phyloP scores from a whole-genome alignment of 2,797 vertebrate genomes.

The Gymnothorax javanicus region DNA sequence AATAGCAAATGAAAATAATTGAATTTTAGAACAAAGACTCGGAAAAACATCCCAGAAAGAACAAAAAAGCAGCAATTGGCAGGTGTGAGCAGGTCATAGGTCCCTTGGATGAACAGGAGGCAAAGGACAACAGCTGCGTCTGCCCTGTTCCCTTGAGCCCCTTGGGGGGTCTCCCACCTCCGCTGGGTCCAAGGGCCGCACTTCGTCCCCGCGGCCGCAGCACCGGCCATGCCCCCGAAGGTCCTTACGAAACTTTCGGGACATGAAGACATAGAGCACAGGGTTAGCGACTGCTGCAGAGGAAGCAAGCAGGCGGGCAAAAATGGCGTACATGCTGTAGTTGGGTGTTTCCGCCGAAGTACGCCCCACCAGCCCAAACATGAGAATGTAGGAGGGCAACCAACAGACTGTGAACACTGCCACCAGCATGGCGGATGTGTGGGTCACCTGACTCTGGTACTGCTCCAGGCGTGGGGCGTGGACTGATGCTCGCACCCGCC shows the following conservation, averaged over 20 bases:
- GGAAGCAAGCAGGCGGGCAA: constrained; percentile 69
- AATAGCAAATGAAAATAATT: no score
- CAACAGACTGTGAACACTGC: constrained; percentile 75
- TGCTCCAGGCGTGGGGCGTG: constrained; percentile 67
- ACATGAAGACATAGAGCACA: constrained; percentile 72
- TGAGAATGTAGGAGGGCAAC: constrained; percentile 75
- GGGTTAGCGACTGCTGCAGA: constrained; percentile 74
- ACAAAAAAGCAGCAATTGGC: no score
- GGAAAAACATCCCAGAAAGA: no score
- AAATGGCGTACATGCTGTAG: constrained; percentile 52
- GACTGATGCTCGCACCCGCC: constrained; percentile 47
- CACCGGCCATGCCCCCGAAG: constrained; percentile 55
- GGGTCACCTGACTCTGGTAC: constrained; percentile 77
- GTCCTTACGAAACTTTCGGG: constrained; percentile 72
- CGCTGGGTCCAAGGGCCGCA: constrained; percentile 58
- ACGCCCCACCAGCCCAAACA: constrained; percentile 68
- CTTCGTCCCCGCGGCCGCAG: constrained; percentile 59
- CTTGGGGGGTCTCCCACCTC: constrained; percentile 60
- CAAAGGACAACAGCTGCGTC: neutral
- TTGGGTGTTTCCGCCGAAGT: constrained; percentile 14
- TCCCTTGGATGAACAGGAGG: no score
- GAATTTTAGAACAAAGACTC: no score
- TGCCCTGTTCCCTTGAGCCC: neutral
- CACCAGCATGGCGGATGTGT: constrained; percentile 74
- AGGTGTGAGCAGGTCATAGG: no score